Base-by-base conservation (phyloP, 2,113 vertebrate species). In the Triplophysa rosa region DNA sequence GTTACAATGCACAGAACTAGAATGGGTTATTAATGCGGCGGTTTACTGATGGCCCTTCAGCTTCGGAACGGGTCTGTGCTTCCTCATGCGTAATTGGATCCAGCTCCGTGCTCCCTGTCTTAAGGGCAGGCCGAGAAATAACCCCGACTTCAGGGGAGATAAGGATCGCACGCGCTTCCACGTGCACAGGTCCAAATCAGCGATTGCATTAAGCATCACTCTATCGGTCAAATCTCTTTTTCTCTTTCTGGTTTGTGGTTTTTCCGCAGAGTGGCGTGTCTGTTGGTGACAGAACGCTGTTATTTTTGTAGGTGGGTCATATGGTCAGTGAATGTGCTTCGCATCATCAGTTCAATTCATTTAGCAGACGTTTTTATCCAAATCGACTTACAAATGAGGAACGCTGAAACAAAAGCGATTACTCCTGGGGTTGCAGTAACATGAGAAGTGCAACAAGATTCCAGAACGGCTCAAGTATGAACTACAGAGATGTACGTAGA, bases 1-100 rank as follows among this genome's bases (percentile, higher is more conserved):
- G 93, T 95, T 95, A 95, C 94, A 95, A 94, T 95, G 91, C 91
- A 85, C 94, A 94, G 94, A 89, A 92, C 93, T 92, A 93, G 85
- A 68, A 88, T 90, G 89, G 93, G 91, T 94, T 95, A 95, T 95
- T 95, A 94, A 95, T 95, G 93, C 91, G 88, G 88, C 89, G 88
- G 91, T 90, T 91, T 94, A 92, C 93, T 91, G 95, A 95, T 92
- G 93, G 93, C 91, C 93, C 95, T 93, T 95, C 94, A 94, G 92
- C 92, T 78, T 90, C 86, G 87, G 82, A 87, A 84, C 67, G 87
- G 88, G 89, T 91, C 95, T 91, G 94, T 88, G 86, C 92, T 94
- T 93, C 91, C 87, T 93, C 91, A 93, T 72, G 82, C 86, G 0
- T 96, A 96, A 97, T 95, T 93, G 92, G 92, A 95, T 95, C 94